phyloP scores from a whole-genome alignment of 2,113 vertebrate species.

The Puffinus mauretanicus region DNA sequence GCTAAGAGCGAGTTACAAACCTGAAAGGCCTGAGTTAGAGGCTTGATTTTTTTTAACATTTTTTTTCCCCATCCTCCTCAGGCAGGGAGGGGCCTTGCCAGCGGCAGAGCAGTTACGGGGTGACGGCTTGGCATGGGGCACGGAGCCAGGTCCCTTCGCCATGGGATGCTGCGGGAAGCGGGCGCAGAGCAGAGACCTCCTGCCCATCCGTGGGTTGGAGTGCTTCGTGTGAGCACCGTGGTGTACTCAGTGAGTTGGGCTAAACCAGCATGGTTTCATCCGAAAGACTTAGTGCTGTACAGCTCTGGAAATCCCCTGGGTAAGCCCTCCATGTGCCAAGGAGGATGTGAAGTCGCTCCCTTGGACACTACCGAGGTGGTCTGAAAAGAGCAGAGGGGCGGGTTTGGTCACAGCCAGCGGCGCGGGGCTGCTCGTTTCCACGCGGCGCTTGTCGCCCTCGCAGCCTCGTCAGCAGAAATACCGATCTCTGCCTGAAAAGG shows the following conservation, averaged over 20 bases:
- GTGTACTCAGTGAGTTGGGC: background rate
- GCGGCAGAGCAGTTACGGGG: background rate
- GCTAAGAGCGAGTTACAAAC: background rate
- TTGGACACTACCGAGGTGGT: background rate
- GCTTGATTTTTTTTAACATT: background rate
- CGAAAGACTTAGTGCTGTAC: background rate
- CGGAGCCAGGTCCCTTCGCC: background rate
- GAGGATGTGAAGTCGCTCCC: background rate
- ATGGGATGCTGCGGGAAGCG: no score
- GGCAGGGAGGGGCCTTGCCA: background rate
- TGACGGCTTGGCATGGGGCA: background rate
- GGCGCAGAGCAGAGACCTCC: background rate
- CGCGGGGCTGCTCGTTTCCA: no score
- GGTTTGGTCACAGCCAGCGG: background rate
- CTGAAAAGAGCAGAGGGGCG: background rate
- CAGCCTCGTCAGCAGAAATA: background rate
- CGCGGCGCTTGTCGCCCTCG: accelerated
- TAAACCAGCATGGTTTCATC: background rate
- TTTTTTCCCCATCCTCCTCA: background rate
- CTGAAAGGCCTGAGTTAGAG: background rate
- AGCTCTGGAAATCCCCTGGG: background rate
- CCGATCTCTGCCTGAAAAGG: background rate
- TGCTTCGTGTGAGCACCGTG: background rate
- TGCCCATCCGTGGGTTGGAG: background rate
- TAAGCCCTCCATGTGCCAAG: background rate